phyloP scores from a whole-genome alignment of 2,113 vertebrate genomes.

The Prinia subflava region DNA sequence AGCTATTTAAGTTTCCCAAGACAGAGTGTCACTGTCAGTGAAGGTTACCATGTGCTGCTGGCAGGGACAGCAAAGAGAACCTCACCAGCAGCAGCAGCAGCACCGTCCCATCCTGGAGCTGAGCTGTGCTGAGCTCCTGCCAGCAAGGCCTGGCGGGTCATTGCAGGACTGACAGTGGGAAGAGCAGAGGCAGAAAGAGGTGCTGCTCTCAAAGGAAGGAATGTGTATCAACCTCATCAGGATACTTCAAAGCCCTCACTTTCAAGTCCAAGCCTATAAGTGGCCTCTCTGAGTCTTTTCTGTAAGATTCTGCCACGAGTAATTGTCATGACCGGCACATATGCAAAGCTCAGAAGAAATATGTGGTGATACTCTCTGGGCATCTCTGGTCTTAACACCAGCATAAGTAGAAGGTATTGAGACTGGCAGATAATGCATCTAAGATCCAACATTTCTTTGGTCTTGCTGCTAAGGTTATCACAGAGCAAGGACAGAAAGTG shows the following conservation, averaged over 20 bases:
- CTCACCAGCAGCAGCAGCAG: neutral
- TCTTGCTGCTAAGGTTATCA: neutral
- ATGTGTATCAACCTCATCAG: neutral
- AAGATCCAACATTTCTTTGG: neutral
- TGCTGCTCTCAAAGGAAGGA: neutral
- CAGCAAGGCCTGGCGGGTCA: neutral
- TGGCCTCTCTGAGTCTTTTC: neutral
- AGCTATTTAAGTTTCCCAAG: neutral
- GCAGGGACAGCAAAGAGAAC: neutral
- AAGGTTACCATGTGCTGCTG: neutral
- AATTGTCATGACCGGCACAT: neutral
- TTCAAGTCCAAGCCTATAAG: neutral
- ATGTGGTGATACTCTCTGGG: neutral
- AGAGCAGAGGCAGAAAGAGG: neutral
- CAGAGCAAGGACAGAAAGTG: neutral
- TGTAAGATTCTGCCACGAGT: neutral
- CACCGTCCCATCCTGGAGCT: neutral
- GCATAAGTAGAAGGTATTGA: neutral
- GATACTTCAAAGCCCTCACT: neutral
- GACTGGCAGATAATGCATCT: neutral
- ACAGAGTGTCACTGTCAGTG: neutral
- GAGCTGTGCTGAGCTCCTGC: neutral
- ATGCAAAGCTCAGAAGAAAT: neutral
- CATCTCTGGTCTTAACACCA: neutral
- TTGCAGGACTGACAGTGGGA: neutral